phyloP scores from a whole-genome alignment of 2,797 vertebrate species.

The Xiphophorus birchmanni region DNA sequence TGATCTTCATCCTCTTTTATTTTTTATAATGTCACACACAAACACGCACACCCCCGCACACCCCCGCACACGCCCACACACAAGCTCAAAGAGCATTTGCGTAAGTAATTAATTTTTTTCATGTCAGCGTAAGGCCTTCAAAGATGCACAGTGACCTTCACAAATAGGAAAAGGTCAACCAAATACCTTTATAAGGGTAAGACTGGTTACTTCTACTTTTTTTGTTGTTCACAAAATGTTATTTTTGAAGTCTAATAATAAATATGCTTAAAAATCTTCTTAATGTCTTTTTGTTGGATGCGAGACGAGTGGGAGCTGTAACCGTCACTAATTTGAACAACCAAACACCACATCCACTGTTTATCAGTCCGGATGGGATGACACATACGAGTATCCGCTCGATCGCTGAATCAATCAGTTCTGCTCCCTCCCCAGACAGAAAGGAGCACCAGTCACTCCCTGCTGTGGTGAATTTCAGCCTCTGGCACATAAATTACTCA shows the following conservation, averaged over 20 bases:
- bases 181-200: constrained; percentile 5
- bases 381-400: constrained; percentile 13
- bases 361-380: constrained; percentile 32
- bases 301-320: constrained; percentile 9
- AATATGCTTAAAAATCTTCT: neutral
- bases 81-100: constrained; percentile 6
- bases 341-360: constrained; percentile 11
- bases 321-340: constrained; percentile 20
- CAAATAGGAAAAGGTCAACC: constrained; percentile 35
- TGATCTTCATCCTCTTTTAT: neutral
- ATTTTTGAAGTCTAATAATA: neutral
- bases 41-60: neutral
- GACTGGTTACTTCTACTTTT: neutral
- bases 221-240: neutral
- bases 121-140: constrained; percentile 33
- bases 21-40: too few relatives aligned
- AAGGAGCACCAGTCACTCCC: constrained; percentile 44
- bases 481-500: constrained; percentile 28
- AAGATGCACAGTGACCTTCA: constrained; percentile 39
- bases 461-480: neutral
- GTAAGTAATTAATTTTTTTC: constrained; percentile 10
- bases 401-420: constrained; percentile 34
- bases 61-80: neutral
- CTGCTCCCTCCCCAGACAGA: constrained; percentile 12
- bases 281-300: neutral